Evolutionary conservation across 2,797 vertebrate species (phyloP).

Genomic region (Lepilemur ruficaudatus): DNA sequence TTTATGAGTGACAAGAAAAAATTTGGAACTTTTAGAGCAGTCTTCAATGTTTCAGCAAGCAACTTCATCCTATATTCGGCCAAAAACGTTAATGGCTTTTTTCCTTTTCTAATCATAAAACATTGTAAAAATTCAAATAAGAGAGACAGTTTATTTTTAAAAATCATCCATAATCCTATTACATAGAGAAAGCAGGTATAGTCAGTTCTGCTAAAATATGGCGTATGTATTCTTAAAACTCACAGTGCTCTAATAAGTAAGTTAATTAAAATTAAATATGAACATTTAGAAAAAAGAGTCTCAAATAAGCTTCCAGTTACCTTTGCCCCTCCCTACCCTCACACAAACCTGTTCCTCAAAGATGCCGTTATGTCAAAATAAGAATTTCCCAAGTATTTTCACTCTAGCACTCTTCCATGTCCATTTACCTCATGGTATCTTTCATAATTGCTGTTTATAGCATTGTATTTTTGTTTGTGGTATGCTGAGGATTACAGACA

Average conservation of each 20-base stretch:
- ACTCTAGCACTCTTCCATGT: neutral
- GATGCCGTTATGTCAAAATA: neutral
- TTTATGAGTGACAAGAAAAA: slow-evolving; percentile 7
- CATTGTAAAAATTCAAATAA: neutral
- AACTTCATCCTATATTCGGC: neutral
- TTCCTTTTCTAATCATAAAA: slow-evolving; percentile 15
- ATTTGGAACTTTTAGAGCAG: neutral
- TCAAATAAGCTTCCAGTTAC: neutral
- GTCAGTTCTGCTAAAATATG: neutral
- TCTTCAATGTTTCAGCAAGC: neutral
- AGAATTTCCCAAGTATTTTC: neutral
- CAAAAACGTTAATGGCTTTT: neutral
- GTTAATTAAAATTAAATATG: neutral
- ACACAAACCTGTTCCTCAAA: neutral
- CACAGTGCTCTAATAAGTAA: neutral
- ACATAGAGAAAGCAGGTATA: neutral
- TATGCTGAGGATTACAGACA: neutral
- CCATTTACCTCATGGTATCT: neutral
- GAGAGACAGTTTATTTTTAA: neutral
- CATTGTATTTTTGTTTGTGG: neutral
- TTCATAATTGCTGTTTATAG: neutral
- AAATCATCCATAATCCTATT: neutral
- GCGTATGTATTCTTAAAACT: neutral
- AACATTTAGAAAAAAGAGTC: neutral
- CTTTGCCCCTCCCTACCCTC: neutral